Evolutionary conservation across 2,113 vertebrate genomes (phyloP).

Genomic region (Malurus alboscapulatus): DNA sequence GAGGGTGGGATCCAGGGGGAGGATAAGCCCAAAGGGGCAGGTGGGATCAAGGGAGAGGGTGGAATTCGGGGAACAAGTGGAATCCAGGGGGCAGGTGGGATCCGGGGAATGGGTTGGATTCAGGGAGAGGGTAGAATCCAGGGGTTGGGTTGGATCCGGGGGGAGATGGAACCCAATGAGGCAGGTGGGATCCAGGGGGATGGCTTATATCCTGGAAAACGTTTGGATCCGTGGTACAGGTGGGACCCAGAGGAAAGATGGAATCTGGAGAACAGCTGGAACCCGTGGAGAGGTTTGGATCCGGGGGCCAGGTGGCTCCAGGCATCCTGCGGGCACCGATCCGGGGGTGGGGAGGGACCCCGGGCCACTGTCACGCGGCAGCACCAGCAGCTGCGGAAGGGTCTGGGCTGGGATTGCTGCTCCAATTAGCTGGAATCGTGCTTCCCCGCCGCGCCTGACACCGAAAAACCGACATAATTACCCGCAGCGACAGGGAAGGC

Average conservation of each 20-base stretch:
- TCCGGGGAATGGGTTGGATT: too few species aligned
- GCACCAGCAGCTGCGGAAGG: conserved; percentile 34
- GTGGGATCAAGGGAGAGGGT: neutral
- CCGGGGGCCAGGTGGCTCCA: neutral
- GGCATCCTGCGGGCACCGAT: neutral
- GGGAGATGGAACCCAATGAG: too few species aligned
- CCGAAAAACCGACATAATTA: conserved; percentile 68
- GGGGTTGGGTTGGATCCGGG: neutral
- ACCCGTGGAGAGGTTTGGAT: neutral
- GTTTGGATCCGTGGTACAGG: neutral
- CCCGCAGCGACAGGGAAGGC: conserved; percentile 57
- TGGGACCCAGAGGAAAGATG: neutral
- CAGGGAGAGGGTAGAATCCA: neutral
- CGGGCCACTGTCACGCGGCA: conserved; percentile 9
- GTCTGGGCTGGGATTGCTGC: conserved; percentile 24
- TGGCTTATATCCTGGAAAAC: too few species aligned
- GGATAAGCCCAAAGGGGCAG: too few species aligned
- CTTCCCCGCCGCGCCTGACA: conserved; percentile 64
- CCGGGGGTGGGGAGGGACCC: neutral
- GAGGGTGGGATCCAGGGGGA: too few species aligned
- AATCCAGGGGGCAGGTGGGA: neutral
- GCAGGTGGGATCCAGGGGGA: neutral
- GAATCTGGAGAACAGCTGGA: too few species aligned
- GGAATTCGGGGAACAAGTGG: neutral
- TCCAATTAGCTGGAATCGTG: conserved; percentile 62